Evolutionary conservation across 2,888 invertebrate species (phyloP), one percentile per base, ranked within the genome.

Genomic region (Callyntrura guangdongensis): DNA sequence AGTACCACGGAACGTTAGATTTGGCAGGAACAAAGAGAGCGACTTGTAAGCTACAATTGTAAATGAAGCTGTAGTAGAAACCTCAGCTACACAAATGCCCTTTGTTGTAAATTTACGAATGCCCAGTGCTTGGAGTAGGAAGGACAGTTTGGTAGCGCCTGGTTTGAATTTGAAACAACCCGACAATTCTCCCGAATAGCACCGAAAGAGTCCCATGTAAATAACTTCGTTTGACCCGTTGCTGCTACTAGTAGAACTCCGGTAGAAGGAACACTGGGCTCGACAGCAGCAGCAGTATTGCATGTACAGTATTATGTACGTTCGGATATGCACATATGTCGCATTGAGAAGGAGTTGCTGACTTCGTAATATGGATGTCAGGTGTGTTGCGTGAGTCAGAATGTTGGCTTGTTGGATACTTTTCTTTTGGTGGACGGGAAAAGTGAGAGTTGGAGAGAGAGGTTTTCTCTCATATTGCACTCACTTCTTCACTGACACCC

Each of bases 301-400:
- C 27, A 14, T n/a, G n/a, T n/a, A n/a, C 6, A 5, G 61, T 22
- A 22, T 22, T 27, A 1, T 14, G 1, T 14, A 25, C 14, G 14
- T 36, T 36, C 6, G 14, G 12, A 27, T 27, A 67, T 0, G 64
- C 3, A 25, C 12, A 25, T 27, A 12, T 25, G 25, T 22, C n/a
- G 36, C 69, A 69, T 14, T 3, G 69, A 9, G 72, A 9, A 72
- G 22, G 49, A 83, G 83, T 83, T 83, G 67, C 67, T 14, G 25
- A 49, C 12, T 64, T 83, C 22, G 67, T 47, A 77, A 47, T 36
- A 77, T 64, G 86, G 86, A 86, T 86, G 86, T 86, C 86, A 67
- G 74, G 77, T 11, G 61, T 61, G 86, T 64, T 64, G 49, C 64
- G 1, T 22, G 47, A 79, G 86, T 56, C 25, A 47, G n/a, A 49